These are phyloP conservation scores for Irena cyanogastra DNA, from an alignment of 2,113 vertebrate species.

Conservation along the genomic window DNA sequence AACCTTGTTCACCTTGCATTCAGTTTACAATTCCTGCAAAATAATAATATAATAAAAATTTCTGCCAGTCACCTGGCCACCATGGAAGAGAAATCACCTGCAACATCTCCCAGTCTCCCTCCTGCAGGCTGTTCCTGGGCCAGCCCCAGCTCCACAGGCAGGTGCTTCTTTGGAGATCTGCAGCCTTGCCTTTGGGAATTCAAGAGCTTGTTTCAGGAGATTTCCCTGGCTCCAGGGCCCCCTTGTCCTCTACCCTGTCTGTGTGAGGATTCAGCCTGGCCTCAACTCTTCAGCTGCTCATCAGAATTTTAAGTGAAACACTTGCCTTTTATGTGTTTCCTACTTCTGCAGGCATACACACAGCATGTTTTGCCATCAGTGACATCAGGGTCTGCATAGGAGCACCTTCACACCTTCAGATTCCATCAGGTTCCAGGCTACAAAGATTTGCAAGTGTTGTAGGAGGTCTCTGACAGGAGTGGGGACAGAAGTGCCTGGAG, in stretches of 20 bases:
- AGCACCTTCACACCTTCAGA: not conserved
- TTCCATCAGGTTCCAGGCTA: rapidly evolving
- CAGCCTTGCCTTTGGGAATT: not conserved
- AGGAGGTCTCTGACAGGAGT: not conserved
- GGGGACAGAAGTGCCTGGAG: not conserved
- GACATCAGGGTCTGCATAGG: not conserved
- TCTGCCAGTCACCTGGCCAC: not conserved
- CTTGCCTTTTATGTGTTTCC: not conserved
- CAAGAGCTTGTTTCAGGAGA: not conserved
- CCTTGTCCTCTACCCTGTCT: not conserved
- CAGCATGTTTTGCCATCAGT: not conserved
- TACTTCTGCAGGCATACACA: not conserved
- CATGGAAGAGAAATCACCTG: not conserved
- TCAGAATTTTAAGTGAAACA: not conserved
- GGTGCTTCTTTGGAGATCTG: not conserved
- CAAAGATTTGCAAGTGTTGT: not conserved
- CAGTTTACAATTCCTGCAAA: not conserved
- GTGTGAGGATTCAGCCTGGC: not conserved
- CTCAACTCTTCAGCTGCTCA: not conserved
- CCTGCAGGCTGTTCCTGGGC: rapidly evolving
- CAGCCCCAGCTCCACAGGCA: not conserved
- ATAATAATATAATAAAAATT: too few species aligned
- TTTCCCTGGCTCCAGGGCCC: not conserved
- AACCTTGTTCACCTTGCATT: not conserved
- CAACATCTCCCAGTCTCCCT: not conserved